Evolutionary conservation across 2,113 vertebrate species (phyloP), one percentile per base, ranked within the genome.

Genomic region (Paralichthys olivaceus): DNA sequence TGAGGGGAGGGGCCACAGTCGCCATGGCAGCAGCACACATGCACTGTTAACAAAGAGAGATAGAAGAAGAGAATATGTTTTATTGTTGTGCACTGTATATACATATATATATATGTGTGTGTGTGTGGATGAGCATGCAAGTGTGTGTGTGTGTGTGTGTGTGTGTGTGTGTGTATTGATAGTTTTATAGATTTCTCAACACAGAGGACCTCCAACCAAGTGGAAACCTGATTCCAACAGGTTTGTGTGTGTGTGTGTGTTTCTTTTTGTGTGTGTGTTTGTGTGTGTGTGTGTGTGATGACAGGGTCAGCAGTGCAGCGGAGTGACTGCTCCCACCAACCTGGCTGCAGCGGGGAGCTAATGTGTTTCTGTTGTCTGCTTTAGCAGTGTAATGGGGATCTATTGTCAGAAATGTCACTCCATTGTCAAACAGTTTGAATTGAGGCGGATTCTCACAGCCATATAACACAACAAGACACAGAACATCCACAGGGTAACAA

Each of bases 21-120:
- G 86, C 90, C 94, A 95, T 95, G 92, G 92, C 89, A 92, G 91
- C 90, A 87, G 84, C 85, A 85, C 84, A 91, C 86, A 81, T 83
- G 79, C 72, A 87, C 94, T 95, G 89, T 91, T 81, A 83, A 87
- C 65, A 86, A 79, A 86, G 69, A 80, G 73, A 88, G 68, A 82
- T 45, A 29, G 32, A 32, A 68, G 62, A 76, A 67, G 80, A 62
- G 37, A 29, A 62, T 61, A 40, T 40, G 2, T 40, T 51, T 87
- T 51, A 84, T 69, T 79, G 53, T 66, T 58, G 17, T 11, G 6
- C 28, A 29, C 57, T 45, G 43, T 54, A 26, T 51, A 56, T 65
- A 25, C 63, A 43, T 57, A 22, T 37, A 53, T 65, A n/a, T 68
- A 22, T 72, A 40, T 69, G 54, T 75, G 8, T 55, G 32, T 25